Base-by-base conservation (phyloP, 2,888 invertebrate species). In the Eumacrocentrus americanus region DNA sequence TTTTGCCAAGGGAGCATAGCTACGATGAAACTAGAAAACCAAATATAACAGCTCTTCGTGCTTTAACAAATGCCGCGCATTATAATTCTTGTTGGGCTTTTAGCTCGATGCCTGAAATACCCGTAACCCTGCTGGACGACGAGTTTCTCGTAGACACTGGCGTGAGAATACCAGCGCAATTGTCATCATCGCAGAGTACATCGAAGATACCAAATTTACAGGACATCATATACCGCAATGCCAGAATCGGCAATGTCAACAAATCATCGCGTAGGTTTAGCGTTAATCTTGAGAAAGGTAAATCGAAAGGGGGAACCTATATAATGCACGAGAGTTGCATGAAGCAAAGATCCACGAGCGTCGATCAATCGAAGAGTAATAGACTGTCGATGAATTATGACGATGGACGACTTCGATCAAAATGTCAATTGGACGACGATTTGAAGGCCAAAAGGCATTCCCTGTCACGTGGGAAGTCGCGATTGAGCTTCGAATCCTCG, bases 121-220 rank as follows among this genome's bases (percentile, higher is more conserved):
- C 80, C 7, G 72, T 75, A 37, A 75, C 73, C 29, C 69, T 80
- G 50, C 70, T 78, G 53, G 78, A 80, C 54, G 80, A 81, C 60
- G 80, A 81, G 53, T 81, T 81, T 60, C 72, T 80, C 58, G 79
- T 80, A 22, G 80, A 81, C 46, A 76, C 80, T 1, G 80, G 80
- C n/a, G 77, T 81, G 54, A 71, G 78, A 48, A 79, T 80, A 54
- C 80, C 79, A 0, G 67, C 71, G 2, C 76, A 77, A 59, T 67
- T 80, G n/a, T 70, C 75, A 0, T 66, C 72, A 4, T 72, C 74
- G 11, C 76, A 76, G 53, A 71, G 71, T 18, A 66, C 70, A 11
- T 77, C 79, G 7, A 80, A 78, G 57, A 78, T 79, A 56, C 77
- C 79, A 1, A 75, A 77, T 47, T 62, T 75, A 0, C 77, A 76